A percentile compares a stretch with the other conserved stretches of the same genome.
phyloP scores from a whole-genome alignment of 2,888 invertebrate genomes.

The Rhopalosiphum nymphaeae region DNA sequence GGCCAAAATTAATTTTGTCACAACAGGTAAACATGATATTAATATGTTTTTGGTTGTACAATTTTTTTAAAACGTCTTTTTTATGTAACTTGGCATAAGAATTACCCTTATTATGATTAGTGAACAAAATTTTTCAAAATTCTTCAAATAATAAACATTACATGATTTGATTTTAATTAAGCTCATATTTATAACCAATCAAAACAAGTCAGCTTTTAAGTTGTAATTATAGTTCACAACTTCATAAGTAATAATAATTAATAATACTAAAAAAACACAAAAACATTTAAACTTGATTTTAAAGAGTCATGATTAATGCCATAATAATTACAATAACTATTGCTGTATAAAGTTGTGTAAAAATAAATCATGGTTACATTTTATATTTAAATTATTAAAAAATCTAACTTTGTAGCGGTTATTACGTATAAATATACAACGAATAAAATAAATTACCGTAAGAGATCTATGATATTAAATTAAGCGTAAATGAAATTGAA shows the following conservation, averaged over 20 bases:
- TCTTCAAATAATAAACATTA: background rate
- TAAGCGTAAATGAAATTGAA: too few relatives aligned
- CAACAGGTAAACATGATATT: background rate
- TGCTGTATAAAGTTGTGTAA: background rate
- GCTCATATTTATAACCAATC: background rate
- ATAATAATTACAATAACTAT: background rate
- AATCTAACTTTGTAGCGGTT: background rate
- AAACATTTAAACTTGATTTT: background rate
- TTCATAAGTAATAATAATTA: background rate
- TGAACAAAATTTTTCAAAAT: background rate
- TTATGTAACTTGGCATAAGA: background rate
- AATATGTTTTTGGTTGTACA: background rate
- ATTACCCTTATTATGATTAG: background rate
- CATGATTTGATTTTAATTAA: background rate
- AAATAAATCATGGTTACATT: background rate
- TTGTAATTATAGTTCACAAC: background rate
- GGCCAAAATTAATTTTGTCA: background rate
- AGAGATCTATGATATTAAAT: too few relatives aligned
- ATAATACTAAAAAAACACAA: background rate
- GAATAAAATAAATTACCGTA: background rate
- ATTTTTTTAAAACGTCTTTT: background rate
- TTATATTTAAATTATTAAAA: background rate
- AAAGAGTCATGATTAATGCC: background rate
- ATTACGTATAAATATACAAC: background rate
- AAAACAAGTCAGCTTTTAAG: background rate